Conservation (phyloP, 2,888 invertebrate genomes). For the Hymenopus coronatus region DNA sequence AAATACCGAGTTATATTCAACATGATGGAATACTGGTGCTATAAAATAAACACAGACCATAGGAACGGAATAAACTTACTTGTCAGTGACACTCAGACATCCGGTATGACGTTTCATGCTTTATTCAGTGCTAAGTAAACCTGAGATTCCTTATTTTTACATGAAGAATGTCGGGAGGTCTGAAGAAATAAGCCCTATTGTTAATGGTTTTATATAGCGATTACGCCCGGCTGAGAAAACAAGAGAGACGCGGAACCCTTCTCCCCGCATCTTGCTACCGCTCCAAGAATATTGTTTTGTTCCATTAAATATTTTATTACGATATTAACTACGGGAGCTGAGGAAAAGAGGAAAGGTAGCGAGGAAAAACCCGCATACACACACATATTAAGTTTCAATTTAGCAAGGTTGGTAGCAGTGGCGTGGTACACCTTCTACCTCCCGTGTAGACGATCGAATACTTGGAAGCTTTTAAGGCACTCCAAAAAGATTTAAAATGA, state of each 20-base stretch:
- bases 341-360: not conserved
- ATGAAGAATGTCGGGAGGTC: not conserved
- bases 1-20: too few relatives aligned
- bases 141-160: not conserved
- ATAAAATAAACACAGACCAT: too few relatives aligned
- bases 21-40: too few relatives aligned
- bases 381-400: conserved; percentile 7
- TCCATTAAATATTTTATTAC: not conserved
- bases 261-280: not conserved
- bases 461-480: too few relatives aligned
- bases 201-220: not conserved
- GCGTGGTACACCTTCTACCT: not conserved
- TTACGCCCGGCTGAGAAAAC: not conserved
- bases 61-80: too few relatives aligned
- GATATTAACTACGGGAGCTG: not conserved
- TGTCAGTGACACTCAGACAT: not conserved
- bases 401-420: not conserved
- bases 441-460: not conserved
- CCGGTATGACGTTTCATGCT: not conserved
- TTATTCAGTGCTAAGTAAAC: not conserved
- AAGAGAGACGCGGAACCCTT: not conserved
- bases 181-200: not conserved
- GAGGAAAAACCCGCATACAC: not conserved
- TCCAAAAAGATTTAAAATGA: too few relatives aligned
- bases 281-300: not conserved